Conservation (phyloP, 2,797 vertebrate species). For the Podarcis siculus region DNA sequence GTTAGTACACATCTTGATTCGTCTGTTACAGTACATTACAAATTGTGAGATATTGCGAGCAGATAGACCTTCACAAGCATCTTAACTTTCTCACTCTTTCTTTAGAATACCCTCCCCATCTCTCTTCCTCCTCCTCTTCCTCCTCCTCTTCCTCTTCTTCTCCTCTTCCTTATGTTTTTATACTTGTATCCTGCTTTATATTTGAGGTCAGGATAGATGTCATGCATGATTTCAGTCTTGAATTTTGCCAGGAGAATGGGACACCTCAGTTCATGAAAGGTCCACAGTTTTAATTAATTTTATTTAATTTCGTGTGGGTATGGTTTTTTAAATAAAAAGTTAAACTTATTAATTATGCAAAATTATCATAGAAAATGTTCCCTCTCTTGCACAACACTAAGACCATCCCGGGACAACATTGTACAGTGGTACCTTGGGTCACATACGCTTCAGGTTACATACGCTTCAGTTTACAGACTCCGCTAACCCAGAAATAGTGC, state of each 20-base stretch:
- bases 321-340: neutral
- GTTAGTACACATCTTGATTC: neutral
- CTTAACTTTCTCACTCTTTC: neutral
- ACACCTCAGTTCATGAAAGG: neutral
- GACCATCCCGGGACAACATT: neutral
- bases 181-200: neutral
- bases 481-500: too few relatives aligned
- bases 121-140: neutral
- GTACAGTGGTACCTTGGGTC: too few relatives aligned
- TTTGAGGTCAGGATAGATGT: neutral
- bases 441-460: too few relatives aligned
- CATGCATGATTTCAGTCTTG: neutral
- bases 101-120: neutral
- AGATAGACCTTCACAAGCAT: neutral
- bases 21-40: neutral
- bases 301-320: neutral
- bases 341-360: neutral
- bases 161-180: neutral
- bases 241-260: accelerated
- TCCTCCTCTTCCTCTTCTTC: neutral
- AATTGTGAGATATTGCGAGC: neutral
- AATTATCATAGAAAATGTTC: neutral
- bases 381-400: neutral
- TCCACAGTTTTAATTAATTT: neutral
- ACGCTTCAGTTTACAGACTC: too few relatives aligned